These are phyloP conservation scores for Aurelia aurita complex sp. Pacific DNA, from an alignment of 30 jellyfish, hydroid and myxozoan genomes.

Conservation along the genomic window DNA sequence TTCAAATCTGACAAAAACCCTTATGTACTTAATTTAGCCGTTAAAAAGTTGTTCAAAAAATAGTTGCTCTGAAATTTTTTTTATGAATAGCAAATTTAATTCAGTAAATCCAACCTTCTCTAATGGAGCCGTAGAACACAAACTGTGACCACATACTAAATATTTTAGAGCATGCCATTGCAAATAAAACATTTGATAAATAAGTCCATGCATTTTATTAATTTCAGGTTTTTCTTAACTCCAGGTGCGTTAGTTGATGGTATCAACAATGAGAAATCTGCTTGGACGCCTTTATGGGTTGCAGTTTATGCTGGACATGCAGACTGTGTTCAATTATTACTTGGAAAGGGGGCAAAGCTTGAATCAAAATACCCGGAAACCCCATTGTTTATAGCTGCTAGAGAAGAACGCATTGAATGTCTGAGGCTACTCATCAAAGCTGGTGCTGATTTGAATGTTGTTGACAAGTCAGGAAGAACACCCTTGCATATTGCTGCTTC, in stretches of 20 bases:
- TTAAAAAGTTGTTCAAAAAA: too few relatives aligned
- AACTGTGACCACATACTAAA: too few relatives aligned
- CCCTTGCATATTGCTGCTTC: conserved; percentile 44
- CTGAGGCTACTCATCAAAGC: conserved; percentile 22
- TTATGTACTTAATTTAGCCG: too few relatives aligned
- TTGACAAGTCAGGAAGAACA: conserved; percentile 1
- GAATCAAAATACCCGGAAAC: conserved; percentile 62
- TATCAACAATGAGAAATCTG: conserved; percentile 15
- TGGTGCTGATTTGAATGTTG: conserved; percentile 47
- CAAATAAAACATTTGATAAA: background rate
- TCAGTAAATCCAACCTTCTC: too few relatives aligned
- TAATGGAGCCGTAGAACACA: too few relatives aligned
- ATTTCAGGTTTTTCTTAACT: background rate
- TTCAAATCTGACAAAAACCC: too few relatives aligned
- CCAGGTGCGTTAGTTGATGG: conserved; percentile 64
- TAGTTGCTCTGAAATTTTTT: too few relatives aligned
- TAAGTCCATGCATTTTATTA: background rate
- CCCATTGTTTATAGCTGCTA: conserved; percentile 60
- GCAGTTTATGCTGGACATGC: conserved; percentile 72
- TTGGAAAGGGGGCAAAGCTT: conserved; percentile 43
- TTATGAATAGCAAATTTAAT: too few relatives aligned
- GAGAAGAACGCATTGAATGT: conserved; percentile 38
- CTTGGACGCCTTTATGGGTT: conserved; percentile 75
- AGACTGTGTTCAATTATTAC: conserved; percentile 29
- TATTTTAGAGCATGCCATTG: background rate